Percentiles rank a stretch among this genome's conserved stretches.
Evolutionary conservation across 23 tunicate genomes (phyloP).

Genomic region (Ciona savignyi): DNA sequence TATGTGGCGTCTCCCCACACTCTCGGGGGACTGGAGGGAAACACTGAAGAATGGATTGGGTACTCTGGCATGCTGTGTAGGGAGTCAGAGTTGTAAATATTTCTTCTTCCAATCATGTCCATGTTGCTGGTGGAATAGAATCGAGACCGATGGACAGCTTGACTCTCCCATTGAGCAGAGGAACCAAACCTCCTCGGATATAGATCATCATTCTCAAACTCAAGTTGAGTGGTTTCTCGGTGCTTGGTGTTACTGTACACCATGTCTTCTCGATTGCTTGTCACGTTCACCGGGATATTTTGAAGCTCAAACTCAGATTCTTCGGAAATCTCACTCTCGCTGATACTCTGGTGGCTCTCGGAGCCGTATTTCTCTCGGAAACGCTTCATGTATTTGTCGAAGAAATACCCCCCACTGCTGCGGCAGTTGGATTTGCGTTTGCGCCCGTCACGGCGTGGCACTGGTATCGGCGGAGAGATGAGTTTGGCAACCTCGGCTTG

Average conservation of each 20-base stretch:
- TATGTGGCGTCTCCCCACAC: slow-evolving; percentile 81
- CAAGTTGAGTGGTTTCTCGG: not conserved
- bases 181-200: slow-evolving; percentile 62
- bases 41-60: slow-evolving; percentile 12
- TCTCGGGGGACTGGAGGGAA: slow-evolving; percentile 38
- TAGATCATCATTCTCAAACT: slow-evolving; percentile 35
- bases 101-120: not conserved
- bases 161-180: slow-evolving; percentile 47
- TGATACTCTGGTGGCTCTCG: not conserved
- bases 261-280: slow-evolving; percentile 76
- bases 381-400: slow-evolving; percentile 90
- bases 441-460: slow-evolving; percentile 34
- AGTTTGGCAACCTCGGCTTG: not conserved
- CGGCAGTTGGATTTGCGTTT: slow-evolving; percentile 47
- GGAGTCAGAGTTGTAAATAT: not conserved
- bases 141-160: too few species aligned
- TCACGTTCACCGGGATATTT: not conserved
- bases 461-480: slow-evolving; percentile 52
- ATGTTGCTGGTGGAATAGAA: too few species aligned
- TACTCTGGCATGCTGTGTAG: not conserved
- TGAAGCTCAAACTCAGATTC: slow-evolving; percentile 8
- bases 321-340: not conserved
- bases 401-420: slow-evolving; percentile 89
- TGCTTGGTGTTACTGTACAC: slow-evolving; percentile 4
- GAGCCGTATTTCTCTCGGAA: slow-evolving; percentile 36